Evolutionary conservation across 2,888 invertebrate species (phyloP).

Genomic region (Xylota segnis): DNA sequence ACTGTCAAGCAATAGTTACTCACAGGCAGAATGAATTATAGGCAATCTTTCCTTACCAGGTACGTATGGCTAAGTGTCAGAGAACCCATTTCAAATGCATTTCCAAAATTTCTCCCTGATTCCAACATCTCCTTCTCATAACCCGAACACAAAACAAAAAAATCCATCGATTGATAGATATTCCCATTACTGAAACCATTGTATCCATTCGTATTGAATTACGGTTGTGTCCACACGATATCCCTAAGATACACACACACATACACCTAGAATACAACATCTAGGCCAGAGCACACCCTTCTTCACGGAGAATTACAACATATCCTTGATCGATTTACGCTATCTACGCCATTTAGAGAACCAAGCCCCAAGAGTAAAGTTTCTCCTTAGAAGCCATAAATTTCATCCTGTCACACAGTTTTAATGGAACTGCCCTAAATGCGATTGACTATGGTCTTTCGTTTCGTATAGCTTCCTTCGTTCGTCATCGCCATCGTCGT

Average conservation of each 20-base stretch:
- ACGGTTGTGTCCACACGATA: slow-evolving; percentile 29
- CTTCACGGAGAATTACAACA: slow-evolving; percentile 26
- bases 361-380: slow-evolving; percentile 64
- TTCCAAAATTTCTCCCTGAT: too few relatives aligned
- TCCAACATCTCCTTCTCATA: neutral
- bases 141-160: slow-evolving; percentile 2
- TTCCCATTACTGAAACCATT: slow-evolving; percentile 8
- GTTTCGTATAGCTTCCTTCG: slow-evolving; percentile 32
- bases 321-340: slow-evolving; percentile 60
- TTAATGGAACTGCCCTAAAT: slow-evolving; percentile 74
- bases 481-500: slow-evolving; percentile 4
- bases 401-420: slow-evolving; percentile 72
- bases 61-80: too few relatives aligned
- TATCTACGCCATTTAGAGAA: slow-evolving; percentile 69
- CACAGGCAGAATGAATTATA: too few relatives aligned
- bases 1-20: too few relatives aligned
- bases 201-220: slow-evolving; percentile 38
- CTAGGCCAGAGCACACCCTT: slow-evolving; percentile 59
- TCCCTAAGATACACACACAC: slow-evolving; percentile 5
- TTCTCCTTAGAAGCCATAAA: slow-evolving; percentile 64
- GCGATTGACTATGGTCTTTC: slow-evolving; percentile 58
- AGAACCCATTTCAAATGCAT: too few relatives aligned
- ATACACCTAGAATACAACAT: slow-evolving; percentile 6
- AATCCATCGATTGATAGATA: slow-evolving; percentile 24
- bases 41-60: too few relatives aligned